Percentiles rank a stretch among this genome's conserved stretches.
Evolutionary conservation across 1,140 invertebrate species (phyloP).

Genomic region (Himalopsyche phryganea): DNA sequence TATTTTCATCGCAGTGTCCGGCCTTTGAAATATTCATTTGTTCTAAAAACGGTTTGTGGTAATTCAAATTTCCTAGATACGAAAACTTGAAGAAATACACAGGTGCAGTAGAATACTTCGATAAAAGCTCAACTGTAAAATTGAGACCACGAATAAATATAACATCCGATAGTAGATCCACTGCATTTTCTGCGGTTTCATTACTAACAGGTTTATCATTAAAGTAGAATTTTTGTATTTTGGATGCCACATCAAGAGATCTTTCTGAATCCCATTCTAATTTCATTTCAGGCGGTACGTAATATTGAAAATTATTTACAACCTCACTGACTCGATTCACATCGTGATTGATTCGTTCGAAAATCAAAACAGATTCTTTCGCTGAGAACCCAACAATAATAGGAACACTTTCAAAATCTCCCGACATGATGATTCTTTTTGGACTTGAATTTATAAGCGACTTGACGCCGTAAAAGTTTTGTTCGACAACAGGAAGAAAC

Average conservation of each 20-base stretch:
- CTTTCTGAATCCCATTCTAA: background rate
- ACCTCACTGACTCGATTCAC: background rate
- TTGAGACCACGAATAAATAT: slow-evolving; percentile 8
- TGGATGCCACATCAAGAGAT: no score
- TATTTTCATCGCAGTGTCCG: slow-evolving; percentile 18
- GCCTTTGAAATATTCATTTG: slow-evolving; percentile 8
- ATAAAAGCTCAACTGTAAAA: slow-evolving; percentile 9
- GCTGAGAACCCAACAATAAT: background rate
- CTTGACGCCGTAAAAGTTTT: slow-evolving; percentile 14
- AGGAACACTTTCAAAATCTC: slow-evolving; percentile 3
- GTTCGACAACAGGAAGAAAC: slow-evolving; percentile 8
- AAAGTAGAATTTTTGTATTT: slow-evolving; percentile 17
- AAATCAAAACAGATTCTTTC: slow-evolving; percentile 7
- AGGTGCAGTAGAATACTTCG: slow-evolving; percentile 3
- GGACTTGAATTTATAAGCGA: background rate
- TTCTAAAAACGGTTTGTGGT: background rate
- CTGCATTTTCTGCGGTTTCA: background rate
- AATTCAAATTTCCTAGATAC: slow-evolving; percentile 19
- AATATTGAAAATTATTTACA: slow-evolving; percentile 1
- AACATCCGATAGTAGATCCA: slow-evolving; percentile 15
- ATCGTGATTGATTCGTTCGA: background rate
- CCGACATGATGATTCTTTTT: background rate
- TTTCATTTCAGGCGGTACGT: slow-evolving; percentile 4
- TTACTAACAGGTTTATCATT: background rate
- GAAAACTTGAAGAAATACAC: slow-evolving; percentile 21